Percentiles rank a stretch among this genome's conserved stretches.
Conservation (phyloP, 1,140 invertebrate species). For the Orussus abietinus region DNA sequence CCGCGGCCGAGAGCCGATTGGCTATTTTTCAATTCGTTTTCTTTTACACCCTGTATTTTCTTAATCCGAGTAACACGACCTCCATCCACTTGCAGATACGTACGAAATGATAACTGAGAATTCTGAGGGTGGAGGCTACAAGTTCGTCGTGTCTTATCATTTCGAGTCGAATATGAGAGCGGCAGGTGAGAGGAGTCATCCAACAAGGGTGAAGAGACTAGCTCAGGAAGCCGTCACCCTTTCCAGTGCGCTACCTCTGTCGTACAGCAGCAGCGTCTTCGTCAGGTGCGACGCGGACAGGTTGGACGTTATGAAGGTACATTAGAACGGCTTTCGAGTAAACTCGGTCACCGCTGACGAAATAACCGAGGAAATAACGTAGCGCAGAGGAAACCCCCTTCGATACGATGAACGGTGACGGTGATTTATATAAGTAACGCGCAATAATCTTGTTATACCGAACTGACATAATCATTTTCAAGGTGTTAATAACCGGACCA, state of each 20-base stretch:
- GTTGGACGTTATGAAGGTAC: conserved; percentile 91
- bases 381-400: too few relatives aligned
- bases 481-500: conserved; percentile 89
- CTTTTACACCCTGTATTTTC: too few relatives aligned
- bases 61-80: not conserved
- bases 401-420: too few relatives aligned
- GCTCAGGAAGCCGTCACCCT: conserved; percentile 95
- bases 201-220: conserved; percentile 83
- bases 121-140: conserved; percentile 66
- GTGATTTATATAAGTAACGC: too few relatives aligned
- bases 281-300: conserved; percentile 92
- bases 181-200: conserved; percentile 80
- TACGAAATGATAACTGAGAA: conserved; percentile 87
- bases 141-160: conserved; percentile 86
- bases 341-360: too few relatives aligned
- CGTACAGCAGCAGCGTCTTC: conserved; percentile 92
- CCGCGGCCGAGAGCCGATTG: too few relatives aligned
- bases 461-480: too few relatives aligned
- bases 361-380: too few relatives aligned
- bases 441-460: too few relatives aligned
- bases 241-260: conserved; percentile 89
- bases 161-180: conserved; percentile 85
- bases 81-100: conserved; percentile 75
- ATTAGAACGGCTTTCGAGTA: too few relatives aligned
- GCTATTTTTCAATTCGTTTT: too few relatives aligned